A percentile compares a stretch with the other conserved stretches of the same genome.
Evolutionary conservation across 2,113 vertebrate species (phyloP).

Genomic region (Illadopsis cleaveri): DNA sequence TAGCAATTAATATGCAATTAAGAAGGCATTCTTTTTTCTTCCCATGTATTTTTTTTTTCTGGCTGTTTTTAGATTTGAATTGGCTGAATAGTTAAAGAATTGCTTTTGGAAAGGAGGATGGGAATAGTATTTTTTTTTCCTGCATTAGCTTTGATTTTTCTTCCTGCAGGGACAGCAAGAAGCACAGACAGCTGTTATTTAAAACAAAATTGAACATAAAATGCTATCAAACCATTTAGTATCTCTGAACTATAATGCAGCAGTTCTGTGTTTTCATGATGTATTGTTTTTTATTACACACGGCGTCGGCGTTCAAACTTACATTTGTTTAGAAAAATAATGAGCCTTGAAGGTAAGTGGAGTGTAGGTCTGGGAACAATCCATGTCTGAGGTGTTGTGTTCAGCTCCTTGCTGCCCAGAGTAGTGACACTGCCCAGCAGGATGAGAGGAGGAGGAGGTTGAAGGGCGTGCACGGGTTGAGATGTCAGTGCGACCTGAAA

Average conservation of each 20-base stretch:
- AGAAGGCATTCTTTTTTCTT: constrained; percentile 32
- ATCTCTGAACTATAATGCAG: background rate
- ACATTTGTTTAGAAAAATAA: background rate
- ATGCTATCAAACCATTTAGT: background rate
- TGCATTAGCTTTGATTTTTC: constrained; percentile 31
- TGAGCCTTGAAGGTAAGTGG: background rate
- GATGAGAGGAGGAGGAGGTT: background rate
- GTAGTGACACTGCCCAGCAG: background rate
- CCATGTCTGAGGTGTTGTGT: background rate
- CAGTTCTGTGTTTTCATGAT: background rate
- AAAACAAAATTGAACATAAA: constrained; percentile 13
- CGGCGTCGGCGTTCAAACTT: background rate
- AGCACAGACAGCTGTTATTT: constrained; percentile 20
- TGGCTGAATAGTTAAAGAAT: constrained; percentile 10
- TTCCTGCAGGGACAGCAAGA: background rate
- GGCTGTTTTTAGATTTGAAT: constrained; percentile 52
- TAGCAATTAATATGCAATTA: constrained; percentile 54
- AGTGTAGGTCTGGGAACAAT: background rate
- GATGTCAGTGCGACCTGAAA: background rate
- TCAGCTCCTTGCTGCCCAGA: background rate
- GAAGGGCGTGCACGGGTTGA: background rate
- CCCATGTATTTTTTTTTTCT: background rate
- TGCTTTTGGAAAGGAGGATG: background rate
- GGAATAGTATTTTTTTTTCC: background rate
- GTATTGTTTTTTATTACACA: background rate